Evolutionary conservation across 2,797 vertebrate species (phyloP).

Genomic region (Paramormyrops hopkinsi): DNA sequence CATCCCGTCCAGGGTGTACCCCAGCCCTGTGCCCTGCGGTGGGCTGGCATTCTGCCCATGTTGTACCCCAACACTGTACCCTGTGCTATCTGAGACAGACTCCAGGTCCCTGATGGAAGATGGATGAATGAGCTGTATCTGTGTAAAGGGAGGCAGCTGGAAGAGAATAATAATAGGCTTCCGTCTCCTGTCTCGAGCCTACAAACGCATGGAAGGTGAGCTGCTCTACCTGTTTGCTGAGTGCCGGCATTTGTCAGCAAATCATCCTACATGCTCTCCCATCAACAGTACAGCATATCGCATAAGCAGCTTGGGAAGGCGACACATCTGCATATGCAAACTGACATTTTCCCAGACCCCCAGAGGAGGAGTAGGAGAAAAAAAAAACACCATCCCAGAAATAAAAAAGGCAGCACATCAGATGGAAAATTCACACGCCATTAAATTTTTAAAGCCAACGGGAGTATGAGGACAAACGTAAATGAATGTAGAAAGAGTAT

Average conservation of each 20-base stretch:
- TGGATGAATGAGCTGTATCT: not conserved
- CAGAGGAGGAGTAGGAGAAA: not conserved
- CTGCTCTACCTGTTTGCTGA: not conserved
- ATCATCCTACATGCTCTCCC: not conserved
- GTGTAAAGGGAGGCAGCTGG: not conserved
- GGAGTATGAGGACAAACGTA: not conserved
- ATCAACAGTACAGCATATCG: not conserved
- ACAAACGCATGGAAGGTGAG: not conserved
- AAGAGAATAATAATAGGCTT: not conserved
- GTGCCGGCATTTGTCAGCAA: not conserved
- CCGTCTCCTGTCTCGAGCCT: not conserved
- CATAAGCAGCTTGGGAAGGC: not conserved
- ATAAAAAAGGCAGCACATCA: not conserved
- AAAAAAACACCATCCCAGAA: not conserved
- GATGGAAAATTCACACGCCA: constrained; percentile 17
- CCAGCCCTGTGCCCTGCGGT: not conserved
- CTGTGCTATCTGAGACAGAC: not conserved
- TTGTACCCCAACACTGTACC: not conserved
- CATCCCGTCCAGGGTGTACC: not conserved
- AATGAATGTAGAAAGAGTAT: constrained; percentile 5
- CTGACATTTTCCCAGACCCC: not conserved
- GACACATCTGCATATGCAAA: not conserved
- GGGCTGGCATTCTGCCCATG: not conserved
- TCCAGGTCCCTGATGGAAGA: not conserved
- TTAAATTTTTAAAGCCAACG: not conserved